Conservation (phyloP, 2,797 vertebrate species). For the Peromyscus attwateri region DNA sequence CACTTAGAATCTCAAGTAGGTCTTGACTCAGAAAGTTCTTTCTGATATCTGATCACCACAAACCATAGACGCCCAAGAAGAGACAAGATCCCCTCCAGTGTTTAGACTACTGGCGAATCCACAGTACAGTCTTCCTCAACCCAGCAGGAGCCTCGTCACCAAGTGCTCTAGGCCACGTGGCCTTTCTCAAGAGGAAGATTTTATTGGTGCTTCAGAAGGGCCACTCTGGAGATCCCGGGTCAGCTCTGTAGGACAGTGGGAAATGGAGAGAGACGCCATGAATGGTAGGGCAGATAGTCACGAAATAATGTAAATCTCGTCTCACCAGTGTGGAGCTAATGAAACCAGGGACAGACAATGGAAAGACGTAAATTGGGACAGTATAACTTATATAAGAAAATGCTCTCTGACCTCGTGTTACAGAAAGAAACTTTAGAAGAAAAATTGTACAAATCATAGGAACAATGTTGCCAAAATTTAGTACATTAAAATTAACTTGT, state of each 20-base stretch:
- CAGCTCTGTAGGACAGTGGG: neutral
- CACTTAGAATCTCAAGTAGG: conserved; percentile 45
- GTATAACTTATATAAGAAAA: neutral
- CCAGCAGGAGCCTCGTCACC: neutral
- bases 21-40: conserved; percentile 58
- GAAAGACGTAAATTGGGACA: neutral
- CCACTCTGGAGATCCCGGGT: too few relatives aligned
- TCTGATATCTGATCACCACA: conserved; percentile 14
- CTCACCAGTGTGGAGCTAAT: neutral
- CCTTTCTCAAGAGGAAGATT: neutral
- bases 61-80: neutral
- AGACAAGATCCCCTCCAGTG: neutral
- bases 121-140: neutral
- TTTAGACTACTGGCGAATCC: neutral
- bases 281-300: neutral
- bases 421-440: neutral
- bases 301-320: conserved; percentile 16
- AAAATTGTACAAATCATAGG: neutral
- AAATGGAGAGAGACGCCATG: neutral
- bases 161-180: neutral
- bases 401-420: neutral
- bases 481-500: neutral
- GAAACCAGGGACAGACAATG: neutral
- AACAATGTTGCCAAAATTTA: neutral
- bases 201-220: neutral